Evolutionary conservation across 1,140 invertebrate species (phyloP), one percentile per base, ranked within the genome.

Genomic region (Hypothenemus hampei): DNA sequence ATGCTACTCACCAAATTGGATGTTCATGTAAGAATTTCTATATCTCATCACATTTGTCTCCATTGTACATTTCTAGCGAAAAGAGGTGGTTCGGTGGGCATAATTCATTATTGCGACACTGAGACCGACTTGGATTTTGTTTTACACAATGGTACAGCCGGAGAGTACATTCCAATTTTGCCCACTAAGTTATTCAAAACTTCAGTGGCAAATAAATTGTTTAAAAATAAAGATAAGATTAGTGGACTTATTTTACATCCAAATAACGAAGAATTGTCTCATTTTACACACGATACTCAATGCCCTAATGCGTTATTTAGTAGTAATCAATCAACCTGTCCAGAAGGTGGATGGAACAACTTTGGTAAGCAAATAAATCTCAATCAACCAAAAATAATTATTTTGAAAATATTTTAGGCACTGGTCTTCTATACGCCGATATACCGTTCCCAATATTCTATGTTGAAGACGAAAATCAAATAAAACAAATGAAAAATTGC

Each of bases 1-100:
- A 96, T 80, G 89, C 84, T 36, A 95, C 93, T 15, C 90, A 96
- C 78, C 89, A 94, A 71, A 85, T 89, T 67, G 93, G 93, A 51
- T 96, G 93, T 73, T 82, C 86, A 26, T 92, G 89, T 90, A 79
- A 84, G 82, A 82, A 63, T 2, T 8, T 39, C 1, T 11, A 31
- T 3, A 3, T 11, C 36, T 13, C 18, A 1, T 45, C 15, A 41
- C 19, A 29, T 45, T 26, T 45, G n/a, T 29, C 29, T 40, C 36
- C 83, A 45, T 26, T 89, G 86, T 87, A 77, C 81, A 80, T 80
- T 74, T 75, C 36, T 59, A 85, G 85, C 81, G 13, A 71, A 74
- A 46, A 72, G 75, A 47, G 76, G 74, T 45, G 93, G 93, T 8
- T 89, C 89, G 60, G 85, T 90, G 16, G 93, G 93, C 22, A 84